These are phyloP conservation scores for Camponotus pennsylvanicus DNA, from an alignment of 1,140 invertebrate species.

Conservation along the genomic window DNA sequence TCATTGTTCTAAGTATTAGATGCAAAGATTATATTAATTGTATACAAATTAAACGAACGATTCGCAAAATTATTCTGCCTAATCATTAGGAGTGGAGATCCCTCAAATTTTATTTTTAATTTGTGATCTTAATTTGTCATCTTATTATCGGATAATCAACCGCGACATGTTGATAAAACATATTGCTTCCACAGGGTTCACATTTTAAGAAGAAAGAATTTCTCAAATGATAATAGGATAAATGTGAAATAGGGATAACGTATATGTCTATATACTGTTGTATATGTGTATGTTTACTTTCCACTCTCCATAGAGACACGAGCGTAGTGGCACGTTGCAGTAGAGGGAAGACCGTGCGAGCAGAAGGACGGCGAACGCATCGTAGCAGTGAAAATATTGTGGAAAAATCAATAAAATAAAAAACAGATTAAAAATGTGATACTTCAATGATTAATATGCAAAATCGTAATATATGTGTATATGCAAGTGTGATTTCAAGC, in stretches of 20 bases:
- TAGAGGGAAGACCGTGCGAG: background rate
- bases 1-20: conserved; percentile 37
- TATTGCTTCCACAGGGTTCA: background rate
- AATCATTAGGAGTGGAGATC: background rate
- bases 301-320: background rate
- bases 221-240: conserved; percentile 21
- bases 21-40: background rate
- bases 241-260: background rate
- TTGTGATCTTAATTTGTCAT: background rate
- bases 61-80: conserved; percentile 6
- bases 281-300: background rate
- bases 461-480: background rate
- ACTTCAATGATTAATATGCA: background rate
- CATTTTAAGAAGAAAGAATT: conserved; percentile 8
- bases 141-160: background rate
- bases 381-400: background rate
- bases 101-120: conserved; percentile 1
- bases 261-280: background rate
- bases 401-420: background rate
- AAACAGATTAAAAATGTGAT: background rate
- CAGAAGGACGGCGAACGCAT: background rate
- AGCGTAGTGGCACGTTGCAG: background rate
- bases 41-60: background rate
- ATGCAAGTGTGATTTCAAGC: background rate
- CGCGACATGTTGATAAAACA: background rate